These are phyloP conservation scores for Triplophysa dalaica DNA, from an alignment of 2,113 vertebrate species.

Conservation along the genomic window DNA sequence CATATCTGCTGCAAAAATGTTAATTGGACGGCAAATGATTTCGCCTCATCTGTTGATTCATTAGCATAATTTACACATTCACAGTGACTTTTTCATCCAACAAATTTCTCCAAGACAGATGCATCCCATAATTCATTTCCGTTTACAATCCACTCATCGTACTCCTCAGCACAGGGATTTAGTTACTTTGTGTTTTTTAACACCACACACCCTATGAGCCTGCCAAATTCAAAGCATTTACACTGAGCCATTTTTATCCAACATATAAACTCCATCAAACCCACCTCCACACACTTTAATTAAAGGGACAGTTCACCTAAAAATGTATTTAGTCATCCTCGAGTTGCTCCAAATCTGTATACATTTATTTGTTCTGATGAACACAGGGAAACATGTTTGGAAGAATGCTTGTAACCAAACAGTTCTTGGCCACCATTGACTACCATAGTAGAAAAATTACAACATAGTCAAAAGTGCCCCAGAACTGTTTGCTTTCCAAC, in stretches of 20 bases:
- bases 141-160: neutral
- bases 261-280: neutral
- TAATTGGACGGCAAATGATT: slow-evolving; percentile 43
- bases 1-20: slow-evolving; percentile 31
- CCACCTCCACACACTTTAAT: neutral
- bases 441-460: no score
- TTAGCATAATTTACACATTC: slow-evolving; percentile 56
- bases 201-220: neutral
- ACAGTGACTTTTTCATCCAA: slow-evolving; percentile 39
- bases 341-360: no score
- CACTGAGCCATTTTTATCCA: neutral
- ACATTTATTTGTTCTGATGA: no score
- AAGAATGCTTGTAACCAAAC: no score
- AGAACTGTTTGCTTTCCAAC: neutral
- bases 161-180: neutral
- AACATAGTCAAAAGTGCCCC: no score
- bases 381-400: no score
- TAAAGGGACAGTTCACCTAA: neutral
- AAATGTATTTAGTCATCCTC: no score
- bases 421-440: no score
- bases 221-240: neutral
- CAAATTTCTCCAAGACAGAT: slow-evolving; percentile 50
- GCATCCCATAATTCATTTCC: slow-evolving; percentile 39
- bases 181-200: slow-evolving; percentile 1
- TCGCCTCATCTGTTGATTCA: slow-evolving; percentile 50